Percentiles rank a stretch among this genome's conserved stretches.
These are phyloP conservation scores for Lordiphosa clarofinis DNA, from an alignment of 1,140 invertebrate genomes.

Conservation along the genomic window DNA sequence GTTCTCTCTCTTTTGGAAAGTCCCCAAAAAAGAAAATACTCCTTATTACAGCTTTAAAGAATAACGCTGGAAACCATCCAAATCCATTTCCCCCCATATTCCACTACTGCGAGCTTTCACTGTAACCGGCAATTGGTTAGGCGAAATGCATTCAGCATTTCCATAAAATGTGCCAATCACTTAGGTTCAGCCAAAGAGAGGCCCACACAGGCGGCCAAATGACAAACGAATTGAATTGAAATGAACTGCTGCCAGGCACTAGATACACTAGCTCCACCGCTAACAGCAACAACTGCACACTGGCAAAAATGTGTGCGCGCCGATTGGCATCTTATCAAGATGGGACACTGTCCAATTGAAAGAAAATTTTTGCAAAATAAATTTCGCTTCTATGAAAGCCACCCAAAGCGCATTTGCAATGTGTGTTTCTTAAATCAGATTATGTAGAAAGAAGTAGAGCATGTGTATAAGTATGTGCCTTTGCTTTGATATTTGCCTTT, in stretches of 20 bases:
- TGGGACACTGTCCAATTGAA: slow-evolving; percentile 77
- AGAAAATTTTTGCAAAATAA: slow-evolving; percentile 73
- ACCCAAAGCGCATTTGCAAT: slow-evolving; percentile 52
- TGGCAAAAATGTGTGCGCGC: slow-evolving; percentile 62
- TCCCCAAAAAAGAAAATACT: too few relatives aligned
- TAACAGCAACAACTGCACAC: slow-evolving; percentile 15
- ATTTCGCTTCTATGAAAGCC: slow-evolving; percentile 60
- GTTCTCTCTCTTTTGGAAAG: too few relatives aligned
- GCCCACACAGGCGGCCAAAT: slow-evolving; percentile 65
- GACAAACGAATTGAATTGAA: slow-evolving; percentile 77
- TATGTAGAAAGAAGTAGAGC: slow-evolving; percentile 35
- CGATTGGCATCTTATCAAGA: slow-evolving; percentile 78
- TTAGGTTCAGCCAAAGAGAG: slow-evolving; percentile 24
- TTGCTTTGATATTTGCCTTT: slow-evolving; percentile 62
- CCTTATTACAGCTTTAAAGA: too few relatives aligned
- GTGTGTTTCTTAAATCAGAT: slow-evolving; percentile 23
- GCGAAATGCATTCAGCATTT: slow-evolving; percentile 55
- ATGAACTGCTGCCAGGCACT: slow-evolving; percentile 57
- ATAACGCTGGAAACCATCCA: too few relatives aligned
- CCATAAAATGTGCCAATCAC: slow-evolving; percentile 75
- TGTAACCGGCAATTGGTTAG: slow-evolving; percentile 8
- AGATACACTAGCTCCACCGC: slow-evolving; percentile 11
- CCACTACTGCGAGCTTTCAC: slow-evolving; percentile 8
- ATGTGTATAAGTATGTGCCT: slow-evolving; percentile 19
- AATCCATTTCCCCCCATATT: too few relatives aligned